Conservation (phyloP, 2,888 invertebrate species). For the Lithophane semibrunnea region DNA sequence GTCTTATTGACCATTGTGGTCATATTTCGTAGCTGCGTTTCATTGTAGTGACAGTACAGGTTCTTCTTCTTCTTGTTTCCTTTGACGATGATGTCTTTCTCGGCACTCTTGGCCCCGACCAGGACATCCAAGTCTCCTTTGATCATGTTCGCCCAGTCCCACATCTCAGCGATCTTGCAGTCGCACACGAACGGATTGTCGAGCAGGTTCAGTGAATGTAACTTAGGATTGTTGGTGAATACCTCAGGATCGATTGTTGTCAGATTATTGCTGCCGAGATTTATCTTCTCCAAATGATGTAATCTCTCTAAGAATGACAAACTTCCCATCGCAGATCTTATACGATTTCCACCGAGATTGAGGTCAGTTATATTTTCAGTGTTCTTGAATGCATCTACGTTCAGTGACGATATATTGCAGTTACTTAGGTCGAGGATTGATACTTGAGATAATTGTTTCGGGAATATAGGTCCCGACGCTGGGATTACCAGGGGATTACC, state of each 20-base stretch:
- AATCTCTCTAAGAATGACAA: slow-evolving; percentile 90
- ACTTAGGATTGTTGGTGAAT: slow-evolving; percentile 89
- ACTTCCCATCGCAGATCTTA: slow-evolving; percentile 86
- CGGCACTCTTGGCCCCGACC: slow-evolving; percentile 92
- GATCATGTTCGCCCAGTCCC: slow-evolving; percentile 93
- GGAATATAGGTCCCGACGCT: slow-evolving; percentile 90
- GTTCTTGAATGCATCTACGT: slow-evolving; percentile 91
- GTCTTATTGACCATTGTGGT: slow-evolving; percentile 87
- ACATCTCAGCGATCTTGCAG: slow-evolving; percentile 92
- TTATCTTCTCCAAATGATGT: slow-evolving; percentile 90
- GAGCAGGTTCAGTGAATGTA: slow-evolving; percentile 91
- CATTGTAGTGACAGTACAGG: slow-evolving; percentile 92
- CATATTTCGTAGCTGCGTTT: slow-evolving; percentile 88
- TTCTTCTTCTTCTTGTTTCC: slow-evolving; percentile 92
- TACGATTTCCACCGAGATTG: slow-evolving; percentile 91
- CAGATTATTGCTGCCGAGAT: slow-evolving; percentile 92
- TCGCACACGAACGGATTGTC: slow-evolving; percentile 93
- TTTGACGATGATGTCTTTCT: slow-evolving; percentile 91
- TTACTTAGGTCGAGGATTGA: slow-evolving; percentile 92
- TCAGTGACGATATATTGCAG: slow-evolving; percentile 91
- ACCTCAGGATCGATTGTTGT: slow-evolving; percentile 90
- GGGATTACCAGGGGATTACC: slow-evolving; percentile 92
- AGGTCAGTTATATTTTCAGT: slow-evolving; percentile 92
- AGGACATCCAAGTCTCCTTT: slow-evolving; percentile 92
- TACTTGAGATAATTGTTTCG: slow-evolving; percentile 92